Percentiles rank a stretch among this genome's conserved stretches.
Evolutionary conservation across 2,888 invertebrate species (phyloP).

Genomic region (Lepidocyrtoides sp.): DNA sequence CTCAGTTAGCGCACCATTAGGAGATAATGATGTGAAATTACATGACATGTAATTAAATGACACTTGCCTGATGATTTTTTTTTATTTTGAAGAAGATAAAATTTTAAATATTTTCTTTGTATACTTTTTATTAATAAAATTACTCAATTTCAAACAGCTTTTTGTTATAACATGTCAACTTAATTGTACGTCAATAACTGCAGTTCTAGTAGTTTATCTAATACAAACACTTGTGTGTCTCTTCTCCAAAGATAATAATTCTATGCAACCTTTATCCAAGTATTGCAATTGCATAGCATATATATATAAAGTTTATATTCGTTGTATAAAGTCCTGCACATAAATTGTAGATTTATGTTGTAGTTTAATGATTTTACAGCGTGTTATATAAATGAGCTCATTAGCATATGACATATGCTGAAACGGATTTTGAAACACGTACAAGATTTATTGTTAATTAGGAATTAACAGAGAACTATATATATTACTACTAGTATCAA

Average conservation of each 20-base stretch:
- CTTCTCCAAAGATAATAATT: neutral
- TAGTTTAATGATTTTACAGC: constrained; percentile 3
- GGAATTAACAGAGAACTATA: neutral
- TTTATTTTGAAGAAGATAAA: neutral
- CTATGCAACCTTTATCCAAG: neutral
- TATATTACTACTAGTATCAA: neutral
- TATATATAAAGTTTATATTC: constrained; percentile 20
- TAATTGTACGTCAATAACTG: neutral
- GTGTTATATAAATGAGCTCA: constrained; percentile 36
- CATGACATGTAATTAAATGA: constrained; percentile 45
- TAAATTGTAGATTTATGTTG: constrained; percentile 14
- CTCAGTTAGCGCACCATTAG: neutral
- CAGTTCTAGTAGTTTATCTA: constrained; percentile 34
- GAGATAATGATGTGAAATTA: constrained; percentile 34
- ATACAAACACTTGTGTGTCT: constrained; percentile 18
- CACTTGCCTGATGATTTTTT: neutral
- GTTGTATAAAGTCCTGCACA: constrained; percentile 55
- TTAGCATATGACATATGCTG: neutral
- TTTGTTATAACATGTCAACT: constrained; percentile 19
- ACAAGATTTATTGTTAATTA: neutral
- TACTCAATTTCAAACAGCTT: constrained; percentile 32
- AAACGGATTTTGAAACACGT: constrained; percentile 33
- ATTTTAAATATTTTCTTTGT: neutral
- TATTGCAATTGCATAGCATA: too few species aligned
- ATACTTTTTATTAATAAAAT: constrained; percentile 34